Conservation (phyloP, 2,113 vertebrate genomes). For the Atlantisia rogersi region DNA sequence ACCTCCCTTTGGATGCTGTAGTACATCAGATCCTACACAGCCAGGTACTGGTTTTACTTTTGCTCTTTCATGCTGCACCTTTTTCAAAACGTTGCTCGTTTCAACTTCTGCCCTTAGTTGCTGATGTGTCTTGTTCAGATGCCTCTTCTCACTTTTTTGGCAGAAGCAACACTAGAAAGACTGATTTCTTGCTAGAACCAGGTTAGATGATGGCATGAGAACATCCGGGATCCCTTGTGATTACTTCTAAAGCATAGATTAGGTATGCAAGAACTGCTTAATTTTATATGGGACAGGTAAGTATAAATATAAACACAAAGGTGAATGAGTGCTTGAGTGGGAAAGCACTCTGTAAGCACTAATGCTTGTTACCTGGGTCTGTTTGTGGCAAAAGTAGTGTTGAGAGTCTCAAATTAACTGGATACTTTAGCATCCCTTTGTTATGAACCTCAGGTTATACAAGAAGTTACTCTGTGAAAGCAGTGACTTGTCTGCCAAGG, state of each 20-base stretch:
- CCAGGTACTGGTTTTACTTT: background rate
- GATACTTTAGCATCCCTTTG: background rate
- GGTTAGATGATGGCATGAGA: background rate
- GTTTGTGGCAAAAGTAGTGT: background rate
- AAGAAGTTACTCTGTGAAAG: background rate
- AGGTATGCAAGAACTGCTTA: background rate
- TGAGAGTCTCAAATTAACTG: background rate
- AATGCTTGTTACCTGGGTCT: background rate
- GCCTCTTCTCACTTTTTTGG: background rate
- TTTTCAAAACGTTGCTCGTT: background rate
- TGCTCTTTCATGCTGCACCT: background rate
- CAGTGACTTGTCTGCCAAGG: background rate
- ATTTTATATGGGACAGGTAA: background rate
- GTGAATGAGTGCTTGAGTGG: background rate
- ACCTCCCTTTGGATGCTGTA: background rate
- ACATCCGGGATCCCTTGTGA: background rate
- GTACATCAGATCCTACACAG: background rate
- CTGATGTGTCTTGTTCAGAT: background rate
- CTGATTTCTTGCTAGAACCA: background rate
- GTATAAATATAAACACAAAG: background rate
- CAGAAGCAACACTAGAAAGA: background rate
- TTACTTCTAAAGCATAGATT: background rate
- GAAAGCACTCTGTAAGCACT: background rate
- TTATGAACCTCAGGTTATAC: background rate
- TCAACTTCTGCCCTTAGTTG: background rate